Evolutionary conservation across 2,113 vertebrate species (phyloP).

Genomic region (Dryoscopus gambensis): DNA sequence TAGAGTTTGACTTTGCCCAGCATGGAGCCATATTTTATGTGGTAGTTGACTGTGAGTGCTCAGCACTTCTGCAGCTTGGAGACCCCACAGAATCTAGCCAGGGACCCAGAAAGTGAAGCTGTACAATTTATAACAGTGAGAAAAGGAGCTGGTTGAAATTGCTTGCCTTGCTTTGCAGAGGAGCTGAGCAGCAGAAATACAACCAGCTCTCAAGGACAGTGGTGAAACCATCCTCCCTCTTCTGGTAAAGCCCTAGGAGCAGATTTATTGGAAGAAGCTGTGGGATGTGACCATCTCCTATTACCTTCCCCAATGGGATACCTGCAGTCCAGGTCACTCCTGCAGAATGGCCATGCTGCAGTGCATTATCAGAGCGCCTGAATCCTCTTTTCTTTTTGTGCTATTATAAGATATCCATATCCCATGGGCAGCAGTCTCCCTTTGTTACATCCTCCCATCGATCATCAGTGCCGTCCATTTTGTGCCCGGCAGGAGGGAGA

Average conservation of each 20-base stretch:
- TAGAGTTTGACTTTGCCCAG: not conserved
- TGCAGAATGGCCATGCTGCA: not conserved
- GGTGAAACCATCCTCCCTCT: not conserved
- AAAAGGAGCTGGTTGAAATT: not conserved
- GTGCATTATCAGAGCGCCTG: not conserved
- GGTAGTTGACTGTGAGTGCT: not conserved
- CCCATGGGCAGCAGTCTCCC: not conserved
- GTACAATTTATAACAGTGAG: not conserved
- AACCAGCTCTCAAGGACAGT: not conserved
- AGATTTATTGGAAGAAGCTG: not conserved
- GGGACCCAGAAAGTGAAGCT: not conserved
- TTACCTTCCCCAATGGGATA: not conserved
- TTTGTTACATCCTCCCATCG: not conserved
- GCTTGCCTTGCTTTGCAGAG: slow-evolving; percentile 1
- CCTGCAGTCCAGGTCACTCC: not conserved
- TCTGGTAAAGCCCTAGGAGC: not conserved
- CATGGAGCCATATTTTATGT: not conserved
- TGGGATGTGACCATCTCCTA: not conserved
- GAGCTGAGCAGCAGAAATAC: slow-evolving; percentile 24
- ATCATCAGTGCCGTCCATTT: not conserved
- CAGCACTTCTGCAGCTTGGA: slow-evolving; percentile 10
- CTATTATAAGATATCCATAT: not conserved
- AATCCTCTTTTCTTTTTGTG: not conserved
- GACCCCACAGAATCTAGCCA: not conserved
- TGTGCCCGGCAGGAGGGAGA: not conserved